Evolutionary conservation across 2,888 invertebrate genomes (phyloP), one percentile per base, ranked within the genome.

Genomic region (Camptogramma bilineatum): DNA sequence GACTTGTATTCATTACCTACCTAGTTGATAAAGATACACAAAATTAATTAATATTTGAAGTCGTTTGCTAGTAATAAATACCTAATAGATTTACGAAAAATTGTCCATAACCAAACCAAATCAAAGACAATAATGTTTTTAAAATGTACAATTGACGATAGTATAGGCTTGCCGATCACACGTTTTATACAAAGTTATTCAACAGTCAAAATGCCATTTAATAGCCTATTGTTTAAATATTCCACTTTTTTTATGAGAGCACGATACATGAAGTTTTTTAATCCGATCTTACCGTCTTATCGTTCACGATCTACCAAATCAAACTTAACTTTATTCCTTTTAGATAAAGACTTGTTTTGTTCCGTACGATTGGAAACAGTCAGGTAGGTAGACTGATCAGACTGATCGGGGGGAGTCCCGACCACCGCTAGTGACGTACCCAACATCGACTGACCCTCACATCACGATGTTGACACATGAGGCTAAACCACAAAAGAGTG

Each of bases 401-500:
- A 28, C 28, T 24, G 24, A 24, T 28, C 28, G 28, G 28, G 31
- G 57, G 57, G 50, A 59, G 68, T 68, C 64, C 68, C 54, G 31
- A 34, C 55, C 21, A 53, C 28, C 31, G 19, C 34, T 81, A 83
- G 79, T 81, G 82, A 79, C 81, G 84, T 84, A 80, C 79, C 74
- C 75, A 66, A 84, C 83, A 44, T 44, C 84, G 88, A 89, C 75
- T 79, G 77, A 81, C 79, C 76, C 75, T 79, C 78, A 79, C 79
- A 76, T 77, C 74, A 80, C 83, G 73, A 73, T 70, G 66, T 64
- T 65, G 64, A 60, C 58, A 68, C 77, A 84, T 75, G 86, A 88
- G 89, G 91, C 91, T 90, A 87, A 73, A 83, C 81, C 79, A 79
- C 86, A 76, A 88, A 86, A 77, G 86, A 91, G 92, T 92, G 92